phyloP scores from a whole-genome alignment of 2,797 vertebrate genomes.

The Peromyscus eremicus region DNA sequence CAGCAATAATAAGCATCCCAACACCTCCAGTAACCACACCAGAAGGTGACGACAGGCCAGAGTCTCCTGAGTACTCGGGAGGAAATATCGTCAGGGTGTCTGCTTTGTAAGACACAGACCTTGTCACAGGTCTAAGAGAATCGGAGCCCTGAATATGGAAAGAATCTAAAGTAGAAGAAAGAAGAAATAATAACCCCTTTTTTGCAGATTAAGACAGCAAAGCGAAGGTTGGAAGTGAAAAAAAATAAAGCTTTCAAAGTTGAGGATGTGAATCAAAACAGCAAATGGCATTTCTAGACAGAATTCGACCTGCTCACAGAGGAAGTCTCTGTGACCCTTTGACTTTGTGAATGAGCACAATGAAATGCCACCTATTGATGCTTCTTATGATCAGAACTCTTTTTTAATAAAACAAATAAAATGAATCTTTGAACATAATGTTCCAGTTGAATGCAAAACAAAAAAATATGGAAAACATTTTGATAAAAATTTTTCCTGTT shows the following conservation, averaged over 20 bases:
- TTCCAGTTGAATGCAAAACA: conserved; percentile 88
- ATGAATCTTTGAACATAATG: conserved; percentile 83
- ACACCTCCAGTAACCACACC: conserved; percentile 92
- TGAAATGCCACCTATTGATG: conserved; percentile 90
- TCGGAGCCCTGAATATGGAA: conserved; percentile 77
- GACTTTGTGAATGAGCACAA: conserved; percentile 91
- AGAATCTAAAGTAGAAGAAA: conserved; percentile 80
- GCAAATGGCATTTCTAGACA: conserved; percentile 86
- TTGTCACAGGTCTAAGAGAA: conserved; percentile 83
- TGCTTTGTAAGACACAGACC: conserved; percentile 92
- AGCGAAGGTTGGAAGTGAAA: conserved; percentile 73
- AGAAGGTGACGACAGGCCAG: conserved; percentile 91
- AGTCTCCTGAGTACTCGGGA: conserved; percentile 91
- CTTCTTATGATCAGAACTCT: conserved; percentile 90
- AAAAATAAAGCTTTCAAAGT: conserved; percentile 77
- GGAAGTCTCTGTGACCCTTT: conserved; percentile 85
- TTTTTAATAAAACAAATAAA: conserved; percentile 88
- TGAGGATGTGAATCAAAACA: conserved; percentile 76
- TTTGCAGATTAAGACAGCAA: conserved; percentile 73
- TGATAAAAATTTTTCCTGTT: conserved; percentile 90
- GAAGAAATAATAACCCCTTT: conserved; percentile 79
- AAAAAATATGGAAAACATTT: conserved; percentile 88
- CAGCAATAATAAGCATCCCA: conserved; percentile 94
- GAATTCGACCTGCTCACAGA: conserved; percentile 71
- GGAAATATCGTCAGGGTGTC: conserved; percentile 96